Conservation (phyloP, 2,113 vertebrate species). For the Serilophus lunatus region DNA sequence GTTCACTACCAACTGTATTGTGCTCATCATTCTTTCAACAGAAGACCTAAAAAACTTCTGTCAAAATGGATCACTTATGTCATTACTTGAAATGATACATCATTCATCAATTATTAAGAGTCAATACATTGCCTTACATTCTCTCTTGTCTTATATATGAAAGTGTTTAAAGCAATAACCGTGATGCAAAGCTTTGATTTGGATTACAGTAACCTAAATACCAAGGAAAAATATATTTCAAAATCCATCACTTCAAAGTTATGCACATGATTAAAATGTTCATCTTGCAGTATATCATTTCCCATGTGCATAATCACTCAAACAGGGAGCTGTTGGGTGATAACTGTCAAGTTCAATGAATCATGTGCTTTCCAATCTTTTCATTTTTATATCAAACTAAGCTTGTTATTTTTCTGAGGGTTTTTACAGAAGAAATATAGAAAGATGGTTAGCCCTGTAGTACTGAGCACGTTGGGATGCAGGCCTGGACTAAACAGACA, state of each 20-base stretch:
- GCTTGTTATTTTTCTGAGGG: not conserved
- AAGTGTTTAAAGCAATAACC: slow-evolving; percentile 49
- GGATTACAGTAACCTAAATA: slow-evolving; percentile 59
- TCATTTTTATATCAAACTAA: not conserved
- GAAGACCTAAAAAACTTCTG: not conserved
- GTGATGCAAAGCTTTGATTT: slow-evolving; percentile 14
- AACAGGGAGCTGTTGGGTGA: slow-evolving; percentile 52
- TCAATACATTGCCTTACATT: slow-evolving; percentile 17
- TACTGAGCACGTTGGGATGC: not conserved
- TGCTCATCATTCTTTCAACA: not conserved
- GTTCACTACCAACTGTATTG: not conserved
- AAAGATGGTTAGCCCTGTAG: not conserved
- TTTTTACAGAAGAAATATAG: not conserved
- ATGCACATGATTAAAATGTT: slow-evolving; percentile 62
- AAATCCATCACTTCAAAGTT: slow-evolving; percentile 68
- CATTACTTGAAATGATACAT: slow-evolving; percentile 18
- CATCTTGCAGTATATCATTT: slow-evolving; percentile 35
- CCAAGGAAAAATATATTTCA: slow-evolving; percentile 48
- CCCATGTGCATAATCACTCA: slow-evolving; percentile 49
- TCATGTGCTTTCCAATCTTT: slow-evolving; percentile 33
- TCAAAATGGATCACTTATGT: not conserved
- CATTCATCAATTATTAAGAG: slow-evolving; percentile 46
- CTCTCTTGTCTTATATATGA: not conserved
- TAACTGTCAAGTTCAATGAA: slow-evolving; percentile 64
- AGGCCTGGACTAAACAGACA: not conserved